These are phyloP conservation scores for Villa cingulata DNA, from an alignment of 2,888 invertebrate species.

Conservation along the genomic window DNA sequence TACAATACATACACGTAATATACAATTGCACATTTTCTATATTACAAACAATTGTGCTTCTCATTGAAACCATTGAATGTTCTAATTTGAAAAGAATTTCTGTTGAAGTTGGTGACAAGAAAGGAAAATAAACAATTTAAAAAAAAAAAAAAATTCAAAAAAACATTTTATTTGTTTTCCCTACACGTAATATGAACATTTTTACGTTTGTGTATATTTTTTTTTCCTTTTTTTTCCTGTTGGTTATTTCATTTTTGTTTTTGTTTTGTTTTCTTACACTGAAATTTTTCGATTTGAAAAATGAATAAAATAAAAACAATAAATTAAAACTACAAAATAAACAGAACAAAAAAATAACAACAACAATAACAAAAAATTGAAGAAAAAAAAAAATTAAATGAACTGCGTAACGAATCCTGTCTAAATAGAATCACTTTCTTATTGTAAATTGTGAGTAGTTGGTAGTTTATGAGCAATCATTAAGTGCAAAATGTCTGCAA, in stretches of 20 bases:
- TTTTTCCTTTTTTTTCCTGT: too few relatives aligned
- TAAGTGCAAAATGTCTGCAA: slow-evolving; percentile 10
- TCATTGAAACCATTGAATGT: not conserved
- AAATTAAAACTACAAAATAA: too few relatives aligned
- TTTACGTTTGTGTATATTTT: too few relatives aligned
- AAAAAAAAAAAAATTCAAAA: not conserved
- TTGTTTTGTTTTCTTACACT: not conserved
- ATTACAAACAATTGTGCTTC: too few relatives aligned
- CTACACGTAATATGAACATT: not conserved
- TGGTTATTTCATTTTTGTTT: not conserved
- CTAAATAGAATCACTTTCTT: slow-evolving; percentile 9
- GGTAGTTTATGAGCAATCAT: slow-evolving; percentile 11
- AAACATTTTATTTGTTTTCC: not conserved
- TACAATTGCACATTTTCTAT: too few relatives aligned
- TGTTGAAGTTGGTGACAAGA: slow-evolving; percentile 5
- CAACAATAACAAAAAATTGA: too few relatives aligned
- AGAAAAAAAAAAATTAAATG: not conserved
- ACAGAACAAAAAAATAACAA: too few relatives aligned
- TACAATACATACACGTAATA: too few relatives aligned
- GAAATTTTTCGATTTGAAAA: too few relatives aligned
- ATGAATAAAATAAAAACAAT: not conserved
- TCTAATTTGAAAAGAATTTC: not conserved
- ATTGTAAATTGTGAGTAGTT: slow-evolving; percentile 9
- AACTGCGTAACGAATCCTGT: slow-evolving; percentile 8
- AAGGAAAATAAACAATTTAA: not conserved